Evolutionary conservation across 2,113 vertebrate genomes (phyloP).

Genomic region (Nibea albiflora): DNA sequence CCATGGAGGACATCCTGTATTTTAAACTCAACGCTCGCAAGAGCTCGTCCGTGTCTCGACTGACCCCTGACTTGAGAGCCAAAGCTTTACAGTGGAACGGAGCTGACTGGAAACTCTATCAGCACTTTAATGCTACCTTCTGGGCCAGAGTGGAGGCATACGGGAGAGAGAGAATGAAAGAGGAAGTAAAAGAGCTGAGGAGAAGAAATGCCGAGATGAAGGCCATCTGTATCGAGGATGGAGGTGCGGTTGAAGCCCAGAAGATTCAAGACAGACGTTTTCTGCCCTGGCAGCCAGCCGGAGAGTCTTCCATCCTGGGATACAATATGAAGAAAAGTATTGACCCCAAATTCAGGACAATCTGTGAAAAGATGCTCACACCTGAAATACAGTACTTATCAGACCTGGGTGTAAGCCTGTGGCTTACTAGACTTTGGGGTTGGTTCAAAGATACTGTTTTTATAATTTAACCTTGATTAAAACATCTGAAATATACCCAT

Average conservation of each 20-base stretch:
- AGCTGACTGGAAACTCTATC: slow-evolving; percentile 91
- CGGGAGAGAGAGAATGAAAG: slow-evolving; percentile 88
- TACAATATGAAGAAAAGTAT: slow-evolving; percentile 93
- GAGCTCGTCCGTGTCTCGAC: slow-evolving; percentile 80
- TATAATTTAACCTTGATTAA: neutral
- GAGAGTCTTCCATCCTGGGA: slow-evolving; percentile 92
- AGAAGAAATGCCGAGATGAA: slow-evolving; percentile 89
- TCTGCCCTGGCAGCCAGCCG: slow-evolving; percentile 95
- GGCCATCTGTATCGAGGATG: slow-evolving; percentile 88
- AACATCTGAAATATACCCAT: neutral
- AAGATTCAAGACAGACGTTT: slow-evolving; percentile 89
- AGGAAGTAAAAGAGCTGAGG: slow-evolving; percentile 86
- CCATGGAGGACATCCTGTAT: slow-evolving; percentile 92
- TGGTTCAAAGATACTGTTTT: slow-evolving; percentile 72
- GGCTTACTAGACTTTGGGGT: slow-evolving; percentile 93
- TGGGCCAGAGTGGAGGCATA: slow-evolving; percentile 91
- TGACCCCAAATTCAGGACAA: slow-evolving; percentile 80
- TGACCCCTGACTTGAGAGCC: slow-evolving; percentile 85
- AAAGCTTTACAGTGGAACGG: slow-evolving; percentile 91
- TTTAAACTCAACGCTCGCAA: slow-evolving; percentile 93
- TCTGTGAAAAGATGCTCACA: slow-evolving; percentile 95
- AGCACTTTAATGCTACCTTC: slow-evolving; percentile 92
- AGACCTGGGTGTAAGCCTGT: slow-evolving; percentile 91
- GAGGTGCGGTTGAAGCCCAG: slow-evolving; percentile 85
- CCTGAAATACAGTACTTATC: slow-evolving; percentile 96